Percentiles rank a stretch among this genome's conserved stretches.
phyloP scores from a whole-genome alignment of 2,113 vertebrate genomes.

The Vulpes lagopus region DNA sequence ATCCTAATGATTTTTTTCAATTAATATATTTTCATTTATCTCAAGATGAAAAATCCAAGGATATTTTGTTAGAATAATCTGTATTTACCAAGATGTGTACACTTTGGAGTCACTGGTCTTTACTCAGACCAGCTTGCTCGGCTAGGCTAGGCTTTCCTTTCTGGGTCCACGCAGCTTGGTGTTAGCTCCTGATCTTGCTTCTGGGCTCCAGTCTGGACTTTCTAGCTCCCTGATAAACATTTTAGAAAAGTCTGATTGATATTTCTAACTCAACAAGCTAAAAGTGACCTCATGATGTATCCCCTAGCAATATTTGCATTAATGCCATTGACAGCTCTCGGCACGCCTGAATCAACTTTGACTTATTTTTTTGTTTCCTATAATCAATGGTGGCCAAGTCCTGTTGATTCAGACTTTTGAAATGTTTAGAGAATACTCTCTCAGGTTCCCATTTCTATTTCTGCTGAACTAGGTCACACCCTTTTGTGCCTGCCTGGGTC shows the following conservation, averaged over 20 bases:
- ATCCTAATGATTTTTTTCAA: slow-evolving; percentile 52
- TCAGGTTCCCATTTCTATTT: background rate
- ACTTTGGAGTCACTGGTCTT: background rate
- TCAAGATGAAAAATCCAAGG: background rate
- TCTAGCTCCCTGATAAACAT: background rate
- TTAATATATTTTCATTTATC: slow-evolving; percentile 59
- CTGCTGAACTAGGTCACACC: background rate
- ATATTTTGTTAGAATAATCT: background rate
- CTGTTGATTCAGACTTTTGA: slow-evolving; percentile 23
- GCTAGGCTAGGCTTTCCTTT: background rate
- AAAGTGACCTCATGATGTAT: background rate
- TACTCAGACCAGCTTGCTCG: background rate
- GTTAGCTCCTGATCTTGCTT: background rate
- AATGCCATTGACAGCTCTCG: background rate
- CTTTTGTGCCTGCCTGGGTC: background rate
- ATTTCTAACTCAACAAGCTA: background rate
- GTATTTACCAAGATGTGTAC: background rate
- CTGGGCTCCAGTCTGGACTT: background rate
- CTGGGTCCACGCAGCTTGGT: background rate
- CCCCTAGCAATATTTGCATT: background rate
- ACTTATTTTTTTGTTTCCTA: background rate
- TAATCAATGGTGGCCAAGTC: background rate
- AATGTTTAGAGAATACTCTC: background rate
- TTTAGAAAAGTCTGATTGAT: background rate
- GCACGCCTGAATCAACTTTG: background rate